Percentiles rank a stretch among this genome's conserved stretches.
Conservation (phyloP, 1,140 invertebrate species). For the Cardiocondyla obscurior region DNA sequence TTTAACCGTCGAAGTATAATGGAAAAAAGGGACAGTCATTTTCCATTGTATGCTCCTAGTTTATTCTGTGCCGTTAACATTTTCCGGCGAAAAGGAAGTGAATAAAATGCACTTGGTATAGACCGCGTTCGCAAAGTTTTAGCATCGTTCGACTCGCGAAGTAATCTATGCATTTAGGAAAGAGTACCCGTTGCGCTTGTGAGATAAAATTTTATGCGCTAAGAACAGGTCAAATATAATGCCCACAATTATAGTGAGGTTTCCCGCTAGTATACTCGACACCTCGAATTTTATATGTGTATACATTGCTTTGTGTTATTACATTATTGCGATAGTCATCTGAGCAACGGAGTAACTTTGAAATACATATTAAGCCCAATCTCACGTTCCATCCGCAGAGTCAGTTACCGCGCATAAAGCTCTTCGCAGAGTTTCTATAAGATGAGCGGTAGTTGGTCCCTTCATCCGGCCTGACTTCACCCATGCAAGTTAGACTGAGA, state of each 20-base stretch:
- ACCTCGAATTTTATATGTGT: not conserved
- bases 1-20: not conserved
- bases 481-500: constrained; percentile 30
- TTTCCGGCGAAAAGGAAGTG: not conserved
- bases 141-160: not conserved
- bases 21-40: not conserved
- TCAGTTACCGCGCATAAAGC: not conserved
- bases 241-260: not conserved
- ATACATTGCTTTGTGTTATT: not conserved
- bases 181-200: no score
- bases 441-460: constrained; percentile 29
- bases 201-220: not conserved
- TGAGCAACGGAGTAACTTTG: not conserved
- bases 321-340: not conserved
- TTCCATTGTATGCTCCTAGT: not conserved
- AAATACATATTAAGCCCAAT: constrained; percentile 21
- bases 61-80: not conserved
- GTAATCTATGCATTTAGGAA: not conserved
- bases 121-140: not conserved
- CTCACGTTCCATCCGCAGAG: constrained; percentile 22
- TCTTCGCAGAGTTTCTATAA: constrained; percentile 24
- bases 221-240: not conserved
- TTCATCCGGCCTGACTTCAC: constrained; percentile 14
- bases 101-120: not conserved
- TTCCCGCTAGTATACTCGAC: not conserved